These are phyloP conservation scores for Coranthus polyacanthus DNA, from an alignment of 2,797 vertebrate species.

Conservation along the genomic window DNA sequence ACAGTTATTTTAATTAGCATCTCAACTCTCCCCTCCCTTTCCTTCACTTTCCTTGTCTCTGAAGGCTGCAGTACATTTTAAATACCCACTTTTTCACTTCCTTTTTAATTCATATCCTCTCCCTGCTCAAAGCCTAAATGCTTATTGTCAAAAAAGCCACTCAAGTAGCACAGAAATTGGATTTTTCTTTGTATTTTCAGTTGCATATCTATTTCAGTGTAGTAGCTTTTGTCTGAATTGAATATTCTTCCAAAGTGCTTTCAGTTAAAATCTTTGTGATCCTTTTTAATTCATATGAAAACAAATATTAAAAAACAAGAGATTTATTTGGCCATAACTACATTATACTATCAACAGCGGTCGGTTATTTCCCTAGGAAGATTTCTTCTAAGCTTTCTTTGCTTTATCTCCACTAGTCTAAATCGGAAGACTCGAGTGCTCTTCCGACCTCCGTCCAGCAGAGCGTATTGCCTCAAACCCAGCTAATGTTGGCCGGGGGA, in stretches of 20 bases:
- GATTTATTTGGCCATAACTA: neutral
- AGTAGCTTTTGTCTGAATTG: no score
- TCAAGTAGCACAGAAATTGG: slow-evolving; percentile 36
- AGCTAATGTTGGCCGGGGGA: slow-evolving; percentile 97
- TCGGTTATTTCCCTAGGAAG: slow-evolving; percentile 30
- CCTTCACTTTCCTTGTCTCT: slow-evolving; percentile 76
- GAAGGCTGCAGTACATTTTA: slow-evolving; percentile 85
- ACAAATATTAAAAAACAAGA: slow-evolving; percentile 20
- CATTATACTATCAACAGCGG: slow-evolving; percentile 18
- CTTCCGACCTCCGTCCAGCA: slow-evolving; percentile 93
- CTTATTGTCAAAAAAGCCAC: slow-evolving; percentile 43
- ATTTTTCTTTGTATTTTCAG: slow-evolving; percentile 18
- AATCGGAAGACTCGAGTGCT: slow-evolving; percentile 93
- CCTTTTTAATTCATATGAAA: slow-evolving; percentile 14
- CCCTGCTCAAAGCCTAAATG: slow-evolving; percentile 49
- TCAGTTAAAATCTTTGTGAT: slow-evolving; percentile 4
- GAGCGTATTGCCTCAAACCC: slow-evolving; percentile 93
- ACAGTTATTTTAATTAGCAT: slow-evolving; percentile 89
- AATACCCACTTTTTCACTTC: slow-evolving; percentile 73
- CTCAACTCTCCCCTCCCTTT: slow-evolving; percentile 76
- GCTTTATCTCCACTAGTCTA: slow-evolving; percentile 89
- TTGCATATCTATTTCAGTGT: no score
- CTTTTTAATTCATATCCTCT: slow-evolving; percentile 67
- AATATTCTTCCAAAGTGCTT: slow-evolving; percentile 6
- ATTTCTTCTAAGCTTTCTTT: slow-evolving; percentile 70